These are phyloP conservation scores for Peucedramus taeniatus DNA, from an alignment of 2,113 vertebrate species.

Conservation along the genomic window DNA sequence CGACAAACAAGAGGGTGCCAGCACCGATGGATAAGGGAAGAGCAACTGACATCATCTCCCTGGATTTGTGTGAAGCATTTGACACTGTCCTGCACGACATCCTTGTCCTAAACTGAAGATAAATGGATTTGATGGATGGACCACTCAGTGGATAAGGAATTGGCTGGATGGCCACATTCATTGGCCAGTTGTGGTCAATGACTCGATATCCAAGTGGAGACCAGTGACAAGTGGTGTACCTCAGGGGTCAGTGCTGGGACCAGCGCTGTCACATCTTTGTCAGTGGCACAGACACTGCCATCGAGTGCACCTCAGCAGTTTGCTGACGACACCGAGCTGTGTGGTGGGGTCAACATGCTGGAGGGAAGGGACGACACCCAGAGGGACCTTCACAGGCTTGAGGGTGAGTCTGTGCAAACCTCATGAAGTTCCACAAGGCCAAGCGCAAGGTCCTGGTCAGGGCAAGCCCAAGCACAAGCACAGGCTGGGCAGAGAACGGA, in stretches of 20 bases:
- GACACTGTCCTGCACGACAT: not conserved
- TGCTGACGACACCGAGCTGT: not conserved
- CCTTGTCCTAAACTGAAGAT: not conserved
- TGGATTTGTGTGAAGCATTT: not conserved
- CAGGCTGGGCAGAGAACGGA: not conserved
- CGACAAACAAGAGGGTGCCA: not conserved
- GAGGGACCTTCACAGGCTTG: not conserved
- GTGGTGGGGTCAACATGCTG: not conserved
- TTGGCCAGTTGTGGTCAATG: not conserved
- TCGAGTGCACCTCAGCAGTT: not conserved
- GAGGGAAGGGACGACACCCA: not conserved
- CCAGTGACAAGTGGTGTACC: not conserved
- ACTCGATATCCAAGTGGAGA: not conserved
- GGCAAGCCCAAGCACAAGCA: not conserved
- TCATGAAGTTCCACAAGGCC: not conserved
- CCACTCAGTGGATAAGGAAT: not conserved
- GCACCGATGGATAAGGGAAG: not conserved
- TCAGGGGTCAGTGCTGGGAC: not conserved
- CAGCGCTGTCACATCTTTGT: rapidly evolving
- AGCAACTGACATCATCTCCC: not conserved
- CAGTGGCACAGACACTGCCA: rapidly evolving
- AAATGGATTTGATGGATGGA: not conserved
- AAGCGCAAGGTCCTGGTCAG: not conserved
- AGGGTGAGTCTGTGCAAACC: not conserved
- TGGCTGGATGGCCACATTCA: not conserved